Percentiles rank a stretch among this genome's conserved stretches.
phyloP scores from a whole-genome alignment of 2,113 vertebrate genomes.

The Hemiprocne comata region DNA sequence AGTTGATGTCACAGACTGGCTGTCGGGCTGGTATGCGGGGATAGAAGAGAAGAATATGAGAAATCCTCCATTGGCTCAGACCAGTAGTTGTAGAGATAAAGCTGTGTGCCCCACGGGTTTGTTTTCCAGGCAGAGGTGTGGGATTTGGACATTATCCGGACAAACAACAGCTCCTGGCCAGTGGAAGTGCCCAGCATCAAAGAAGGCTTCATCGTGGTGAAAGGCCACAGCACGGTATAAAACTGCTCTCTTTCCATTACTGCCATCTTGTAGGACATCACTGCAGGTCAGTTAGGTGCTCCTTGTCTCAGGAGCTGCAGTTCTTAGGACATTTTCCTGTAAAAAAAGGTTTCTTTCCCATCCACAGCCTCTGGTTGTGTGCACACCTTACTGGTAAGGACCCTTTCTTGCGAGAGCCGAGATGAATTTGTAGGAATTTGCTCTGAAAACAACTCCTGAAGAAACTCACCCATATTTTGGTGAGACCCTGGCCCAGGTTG shows the following conservation, averaged over 20 bases:
- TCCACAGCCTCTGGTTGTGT: background rate
- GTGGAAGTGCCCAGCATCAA: slow-evolving; percentile 86
- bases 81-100: background rate
- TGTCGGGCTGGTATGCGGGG: background rate
- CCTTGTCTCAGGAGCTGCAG: background rate
- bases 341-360: background rate
- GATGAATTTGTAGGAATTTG: background rate
- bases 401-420: background rate
- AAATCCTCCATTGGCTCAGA: background rate
- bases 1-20: background rate
- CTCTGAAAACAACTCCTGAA: background rate
- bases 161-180: slow-evolving; percentile 87
- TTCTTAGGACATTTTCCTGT: background rate
- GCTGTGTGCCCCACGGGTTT: background rate
- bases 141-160: slow-evolving; percentile 92
- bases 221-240: slow-evolving; percentile 90
- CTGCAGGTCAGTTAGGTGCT: background rate
- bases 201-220: slow-evolving; percentile 92
- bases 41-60: background rate
- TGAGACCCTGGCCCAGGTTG: too few relatives aligned
- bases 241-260: background rate
- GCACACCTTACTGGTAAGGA: fast-evolving
- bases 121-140: slow-evolving; percentile 92
- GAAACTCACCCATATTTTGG: background rate
- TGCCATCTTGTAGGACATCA: fast-evolving